Base-by-base conservation (phyloP, 2,113 vertebrate genomes). In the Elgaria multicarinata region DNA sequence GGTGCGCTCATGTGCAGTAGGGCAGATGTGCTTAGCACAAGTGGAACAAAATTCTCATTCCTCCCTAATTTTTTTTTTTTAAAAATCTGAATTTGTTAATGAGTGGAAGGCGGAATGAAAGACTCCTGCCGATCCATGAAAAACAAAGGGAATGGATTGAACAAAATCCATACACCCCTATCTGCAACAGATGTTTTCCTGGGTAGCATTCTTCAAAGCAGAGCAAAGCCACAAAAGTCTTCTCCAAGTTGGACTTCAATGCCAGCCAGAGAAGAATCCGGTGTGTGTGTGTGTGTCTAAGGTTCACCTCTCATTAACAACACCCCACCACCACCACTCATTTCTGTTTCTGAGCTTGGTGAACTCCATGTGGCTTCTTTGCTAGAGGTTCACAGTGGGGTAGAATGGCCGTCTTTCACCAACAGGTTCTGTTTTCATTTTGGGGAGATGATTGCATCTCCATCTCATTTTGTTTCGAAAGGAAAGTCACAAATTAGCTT, bases 381-480 rank as follows among this genome's bases (percentile, higher is more conserved):
- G 18, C n/a, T 66, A 26, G 39, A 50, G 2, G 33, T 33, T 0
- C 4, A 33, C 20, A 6, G 16, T 3, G 53, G 5, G 0, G 36
- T 4, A 33, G 36, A 46, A 39, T n/a, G 1, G 12, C 1, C 3
- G 18, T 24, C 1, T 75, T 83, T 66, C 18, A 9, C 42, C 36
- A 44, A 26, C 3, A 44, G 10, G 13, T 62, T 39, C 33, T 22
- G 0, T n/a, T n/a, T 78, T 36, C 53, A 53, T 83, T 24, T 66
- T 55, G 53, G 69, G 5, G 58, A n/a, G 12, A 76, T 44, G 13
- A 79, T 46, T 58, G 28, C 31, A 22, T 12, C 55, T 58, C 44
- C 22, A 31, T 31, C 71, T 0, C 0, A 4, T 4, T 0, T 31
- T 3, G 72, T 58, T 77, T 2, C 5, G 77, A 80, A 85, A 66